Conservation (phyloP, 1,140 invertebrate species). For the Pogonognathellus flavescens region DNA sequence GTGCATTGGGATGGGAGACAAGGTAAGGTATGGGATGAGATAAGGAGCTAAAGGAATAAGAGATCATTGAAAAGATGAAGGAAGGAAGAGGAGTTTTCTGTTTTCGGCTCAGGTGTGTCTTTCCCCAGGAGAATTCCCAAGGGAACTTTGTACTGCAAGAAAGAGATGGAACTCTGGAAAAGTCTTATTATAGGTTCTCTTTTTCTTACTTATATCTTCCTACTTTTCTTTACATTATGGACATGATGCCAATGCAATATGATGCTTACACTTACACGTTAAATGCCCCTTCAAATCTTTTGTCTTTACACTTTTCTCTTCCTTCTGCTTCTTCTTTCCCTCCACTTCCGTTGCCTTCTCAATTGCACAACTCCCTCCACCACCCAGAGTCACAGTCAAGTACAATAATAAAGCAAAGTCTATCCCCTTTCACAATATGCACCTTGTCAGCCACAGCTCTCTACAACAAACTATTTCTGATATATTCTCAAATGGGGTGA, state of each 20-base stretch:
- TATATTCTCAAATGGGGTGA: too few relatives aligned
- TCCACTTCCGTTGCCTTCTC: neutral
- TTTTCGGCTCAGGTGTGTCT: conserved; percentile 51
- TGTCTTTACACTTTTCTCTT: neutral
- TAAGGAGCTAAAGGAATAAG: too few relatives aligned
- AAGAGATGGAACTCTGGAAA: conserved; percentile 15
- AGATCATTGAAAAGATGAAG: conserved; percentile 1
- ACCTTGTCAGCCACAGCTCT: too few relatives aligned
- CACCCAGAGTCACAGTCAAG: neutral
- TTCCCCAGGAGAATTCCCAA: conserved; percentile 33
- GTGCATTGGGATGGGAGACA: too few relatives aligned
- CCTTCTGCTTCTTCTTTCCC: neutral
- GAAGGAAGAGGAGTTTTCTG: neutral
- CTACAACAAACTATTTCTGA: too few relatives aligned
- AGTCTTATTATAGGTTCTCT: neutral
- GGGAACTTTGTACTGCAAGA: conserved; percentile 5
- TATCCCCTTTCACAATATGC: neutral
- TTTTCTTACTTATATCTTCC: neutral
- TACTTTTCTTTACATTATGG: neutral
- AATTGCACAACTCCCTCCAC: neutral
- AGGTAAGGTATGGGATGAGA: too few relatives aligned
- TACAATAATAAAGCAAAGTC: neutral
- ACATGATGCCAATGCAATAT: neutral
- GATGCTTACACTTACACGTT: too few relatives aligned
- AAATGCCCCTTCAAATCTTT: conserved; percentile 38